Conservation (phyloP, 2,113 vertebrate species). For the Bungarus multicinctus region DNA sequence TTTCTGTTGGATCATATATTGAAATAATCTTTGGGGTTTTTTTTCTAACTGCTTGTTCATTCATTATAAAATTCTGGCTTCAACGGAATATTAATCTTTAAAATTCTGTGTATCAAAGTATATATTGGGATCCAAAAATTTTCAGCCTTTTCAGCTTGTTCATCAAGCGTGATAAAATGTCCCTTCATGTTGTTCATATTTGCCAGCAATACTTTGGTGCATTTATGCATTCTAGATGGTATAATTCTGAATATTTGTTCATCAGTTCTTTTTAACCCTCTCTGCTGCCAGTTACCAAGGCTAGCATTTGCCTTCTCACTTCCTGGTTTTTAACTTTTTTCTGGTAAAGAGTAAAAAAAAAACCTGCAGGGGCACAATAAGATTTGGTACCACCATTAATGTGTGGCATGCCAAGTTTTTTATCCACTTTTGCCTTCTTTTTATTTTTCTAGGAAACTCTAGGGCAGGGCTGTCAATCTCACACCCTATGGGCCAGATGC, state of each 20-base stretch:
- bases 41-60: background rate
- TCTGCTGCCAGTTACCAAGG: background rate
- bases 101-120: background rate
- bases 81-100: background rate
- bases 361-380: background rate
- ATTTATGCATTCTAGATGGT: background rate
- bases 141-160: background rate
- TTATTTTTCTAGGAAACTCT: background rate
- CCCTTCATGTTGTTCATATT: background rate
- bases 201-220: background rate
- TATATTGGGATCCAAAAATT: background rate
- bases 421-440: background rate
- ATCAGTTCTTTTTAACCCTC: background rate
- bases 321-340: background rate
- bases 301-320: background rate
- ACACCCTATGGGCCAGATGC: fast-evolving
- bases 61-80: background rate
- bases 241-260: background rate
- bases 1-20: background rate
- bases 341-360: background rate
- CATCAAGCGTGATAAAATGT: background rate
- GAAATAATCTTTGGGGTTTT: background rate
- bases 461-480: background rate
- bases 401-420: background rate
- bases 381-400: background rate